Conservation (phyloP, 2,113 vertebrate genomes). For the Aythya baeri region DNA sequence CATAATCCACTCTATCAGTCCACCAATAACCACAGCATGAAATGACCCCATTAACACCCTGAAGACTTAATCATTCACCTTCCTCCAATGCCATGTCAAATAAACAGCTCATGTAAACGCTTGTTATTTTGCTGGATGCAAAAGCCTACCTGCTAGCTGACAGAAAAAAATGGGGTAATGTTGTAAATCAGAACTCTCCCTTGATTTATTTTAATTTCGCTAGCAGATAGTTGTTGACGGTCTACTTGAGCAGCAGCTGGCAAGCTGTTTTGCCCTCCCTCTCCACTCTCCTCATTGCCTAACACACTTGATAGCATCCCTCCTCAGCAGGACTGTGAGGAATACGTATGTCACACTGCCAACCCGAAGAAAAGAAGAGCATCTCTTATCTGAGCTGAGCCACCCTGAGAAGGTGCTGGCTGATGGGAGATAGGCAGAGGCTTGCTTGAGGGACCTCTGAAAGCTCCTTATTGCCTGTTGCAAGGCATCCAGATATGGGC, state of each 20-base stretch:
- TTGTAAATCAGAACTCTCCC: background rate
- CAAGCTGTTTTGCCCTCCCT: background rate
- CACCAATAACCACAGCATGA: constrained; percentile 51
- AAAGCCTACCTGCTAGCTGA: background rate
- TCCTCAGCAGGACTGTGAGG: background rate
- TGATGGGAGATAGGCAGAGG: constrained; percentile 55
- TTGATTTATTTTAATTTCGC: constrained; percentile 5
- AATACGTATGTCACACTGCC: background rate
- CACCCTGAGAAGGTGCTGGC: constrained; percentile 63
- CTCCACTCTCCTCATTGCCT: background rate
- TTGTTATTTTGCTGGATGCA: constrained; percentile 21
- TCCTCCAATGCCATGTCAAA: background rate
- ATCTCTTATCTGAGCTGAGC: constrained; percentile 52
- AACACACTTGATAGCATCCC: background rate
- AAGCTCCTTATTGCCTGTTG: constrained; percentile 13
- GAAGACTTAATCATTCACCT: constrained; percentile 18
- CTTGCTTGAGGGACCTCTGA: constrained; percentile 40
- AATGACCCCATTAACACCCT: constrained; percentile 30
- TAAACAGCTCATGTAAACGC: constrained; percentile 11
- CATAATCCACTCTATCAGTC: constrained; percentile 47
- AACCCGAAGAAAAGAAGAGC: background rate
- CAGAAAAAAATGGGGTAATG: background rate
- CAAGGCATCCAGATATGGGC: background rate
- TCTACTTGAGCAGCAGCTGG: constrained; percentile 32
- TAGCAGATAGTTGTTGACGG: background rate